Evolutionary conservation across 2,113 vertebrate genomes (phyloP).

Genomic region (Odobenus rosmarus): DNA sequence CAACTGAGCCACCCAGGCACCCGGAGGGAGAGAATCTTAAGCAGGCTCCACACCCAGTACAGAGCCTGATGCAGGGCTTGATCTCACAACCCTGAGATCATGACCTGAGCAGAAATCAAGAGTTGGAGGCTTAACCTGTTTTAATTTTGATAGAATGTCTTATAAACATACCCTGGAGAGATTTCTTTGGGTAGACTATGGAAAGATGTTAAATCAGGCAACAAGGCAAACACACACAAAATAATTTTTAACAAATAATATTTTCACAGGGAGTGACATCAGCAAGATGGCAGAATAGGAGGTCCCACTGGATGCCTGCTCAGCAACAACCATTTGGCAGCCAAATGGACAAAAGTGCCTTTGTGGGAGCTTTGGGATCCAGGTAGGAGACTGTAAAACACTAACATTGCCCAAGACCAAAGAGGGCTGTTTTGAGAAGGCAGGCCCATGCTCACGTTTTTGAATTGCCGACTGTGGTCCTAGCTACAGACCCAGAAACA

Average conservation of each 20-base stretch:
- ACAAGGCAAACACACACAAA: neutral
- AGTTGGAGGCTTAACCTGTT: neutral
- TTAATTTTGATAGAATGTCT: neutral
- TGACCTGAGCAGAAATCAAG: neutral
- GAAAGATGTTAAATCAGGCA: neutral
- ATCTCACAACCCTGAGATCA: neutral
- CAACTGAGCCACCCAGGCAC: no score
- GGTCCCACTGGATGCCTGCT: neutral
- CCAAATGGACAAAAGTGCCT: neutral
- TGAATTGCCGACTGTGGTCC: neutral
- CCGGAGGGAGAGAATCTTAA: neutral
- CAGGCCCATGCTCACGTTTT: neutral
- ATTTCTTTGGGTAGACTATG: constrained; percentile 24
- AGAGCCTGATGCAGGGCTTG: neutral
- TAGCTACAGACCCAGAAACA: neutral
- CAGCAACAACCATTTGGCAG: neutral
- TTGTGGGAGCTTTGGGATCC: neutral
- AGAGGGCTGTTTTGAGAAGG: neutral
- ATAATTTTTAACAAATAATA: neutral
- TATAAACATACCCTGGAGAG: neutral
- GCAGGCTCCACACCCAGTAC: neutral
- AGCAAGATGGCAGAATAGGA: neutral
- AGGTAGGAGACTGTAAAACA: neutral
- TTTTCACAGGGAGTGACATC: neutral
- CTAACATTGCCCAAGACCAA: neutral